Conservation (phyloP, 2,113 vertebrate genomes). For the Ageneiosus marmoratus region DNA sequence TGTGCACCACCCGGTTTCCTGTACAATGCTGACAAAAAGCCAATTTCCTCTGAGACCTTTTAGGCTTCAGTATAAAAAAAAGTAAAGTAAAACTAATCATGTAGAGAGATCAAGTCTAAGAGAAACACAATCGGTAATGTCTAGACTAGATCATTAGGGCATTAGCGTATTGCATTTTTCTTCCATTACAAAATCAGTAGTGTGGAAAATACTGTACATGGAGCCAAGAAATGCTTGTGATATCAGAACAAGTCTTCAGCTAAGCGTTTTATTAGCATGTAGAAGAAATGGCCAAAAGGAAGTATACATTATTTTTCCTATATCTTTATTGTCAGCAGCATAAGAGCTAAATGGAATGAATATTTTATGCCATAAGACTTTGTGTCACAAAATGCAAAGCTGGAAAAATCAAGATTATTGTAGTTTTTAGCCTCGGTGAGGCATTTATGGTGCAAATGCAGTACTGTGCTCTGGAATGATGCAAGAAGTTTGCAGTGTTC, state of each 20-base stretch:
- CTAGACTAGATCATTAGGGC: conserved; percentile 5
- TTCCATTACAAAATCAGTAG: conserved; percentile 15
- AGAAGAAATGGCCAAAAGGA: background rate
- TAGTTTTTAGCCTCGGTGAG: background rate
- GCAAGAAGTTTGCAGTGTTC: background rate
- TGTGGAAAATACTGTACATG: conserved; percentile 31
- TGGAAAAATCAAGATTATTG: conserved; percentile 21
- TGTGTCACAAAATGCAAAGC: background rate
- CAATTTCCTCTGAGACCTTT: background rate
- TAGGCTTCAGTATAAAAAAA: background rate
- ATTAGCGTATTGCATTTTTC: background rate
- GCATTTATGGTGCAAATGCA: background rate
- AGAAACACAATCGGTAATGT: conserved; percentile 9
- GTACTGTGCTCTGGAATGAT: background rate
- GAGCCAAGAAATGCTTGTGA: background rate
- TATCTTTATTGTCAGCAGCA: background rate
- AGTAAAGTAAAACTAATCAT: background rate
- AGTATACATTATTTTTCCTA: background rate
- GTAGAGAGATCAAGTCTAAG: background rate
- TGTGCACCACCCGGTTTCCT: background rate
- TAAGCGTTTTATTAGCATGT: background rate
- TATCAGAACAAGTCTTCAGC: background rate
- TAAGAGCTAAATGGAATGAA: background rate
- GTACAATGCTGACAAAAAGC: background rate
- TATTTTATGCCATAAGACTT: background rate